These are phyloP conservation scores for Xenops minutus DNA, from an alignment of 2,797 vertebrate genomes.

Conservation along the genomic window DNA sequence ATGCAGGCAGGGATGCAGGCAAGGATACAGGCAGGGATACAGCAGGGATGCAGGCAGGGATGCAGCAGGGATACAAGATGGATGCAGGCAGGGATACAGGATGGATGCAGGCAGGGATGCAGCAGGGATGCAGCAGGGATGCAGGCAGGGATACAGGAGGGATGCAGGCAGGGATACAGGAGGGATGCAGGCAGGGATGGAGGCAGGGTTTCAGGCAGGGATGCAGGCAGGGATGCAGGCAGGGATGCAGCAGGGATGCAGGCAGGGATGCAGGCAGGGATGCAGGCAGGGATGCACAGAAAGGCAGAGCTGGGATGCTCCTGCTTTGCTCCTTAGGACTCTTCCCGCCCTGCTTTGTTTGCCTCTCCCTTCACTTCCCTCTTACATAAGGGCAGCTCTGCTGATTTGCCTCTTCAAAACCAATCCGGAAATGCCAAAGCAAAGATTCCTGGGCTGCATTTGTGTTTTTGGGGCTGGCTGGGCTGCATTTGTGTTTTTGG, in stretches of 20 bases:
- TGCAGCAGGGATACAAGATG: background rate
- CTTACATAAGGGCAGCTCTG: no score
- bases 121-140: background rate
- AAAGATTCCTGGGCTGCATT: no score
- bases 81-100: background rate
- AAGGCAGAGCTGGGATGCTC: background rate
- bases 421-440: no score
- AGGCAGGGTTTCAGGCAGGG: background rate
- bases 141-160: background rate
- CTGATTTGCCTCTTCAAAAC: no score
- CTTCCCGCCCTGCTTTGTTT: background rate
- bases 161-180: background rate
- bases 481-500: no score
- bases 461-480: no score
- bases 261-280: no score
- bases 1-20: background rate
- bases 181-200: no score
- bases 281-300: background rate
- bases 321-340: background rate
- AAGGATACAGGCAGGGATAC: background rate
- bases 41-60: background rate
- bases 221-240: background rate
- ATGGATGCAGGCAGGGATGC: background rate
- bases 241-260: background rate
- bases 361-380: background rate